Evolutionary conservation across 1,140 invertebrate species (phyloP), one percentile per base, ranked within the genome.

Genomic region (Pseudomyrmex sp.): DNA sequence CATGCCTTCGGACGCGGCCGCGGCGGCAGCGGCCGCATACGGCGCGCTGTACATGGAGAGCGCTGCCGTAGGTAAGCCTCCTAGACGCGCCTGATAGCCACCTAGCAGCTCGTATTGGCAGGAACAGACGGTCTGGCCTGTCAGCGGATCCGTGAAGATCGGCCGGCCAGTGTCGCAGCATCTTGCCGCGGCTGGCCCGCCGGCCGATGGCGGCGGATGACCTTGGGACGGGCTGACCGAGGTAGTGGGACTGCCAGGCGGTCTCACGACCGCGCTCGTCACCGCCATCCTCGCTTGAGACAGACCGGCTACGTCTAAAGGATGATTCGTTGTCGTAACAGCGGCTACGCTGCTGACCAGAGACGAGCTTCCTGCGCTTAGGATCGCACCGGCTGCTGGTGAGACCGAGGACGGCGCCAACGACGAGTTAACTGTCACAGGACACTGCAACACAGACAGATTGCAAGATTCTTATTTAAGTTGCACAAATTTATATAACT

Each of bases 121-220:
- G 80, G 98, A 98, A 95, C 98, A 99, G 15, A 99, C 96, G 9
- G 97, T 98, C 94, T 98, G 98, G 20, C 98, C 98, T 59, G 97
- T 98, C 86, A 98, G 95, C 9, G 98, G 98, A 94, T 99, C 98
- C 84, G 98, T 98, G 94, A 98, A 98, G 89, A 99, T 96, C 8
- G 98, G 97, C 62, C 98, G 95, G 62, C 98, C 98, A 75, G 97
- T 98, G 95, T 99, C 98, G 94, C 98, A 99, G 95, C 98, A 99
- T 87, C 97, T 95, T 76, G 83, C 91, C 79, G 95, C 92, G 52
- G 94, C 92, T 8, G 96, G 94, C 23, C 95, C 93, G n/a, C 95
- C 92, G 12, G 94, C 93, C 52, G 95, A 94, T 52, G 93, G 96
- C 92, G 93, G 96, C 89, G 91, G 95, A 91, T 89, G 95, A 90